Base-by-base conservation (phyloP, 1,140 invertebrate genomes). In the Aradophagus sp. region DNA sequence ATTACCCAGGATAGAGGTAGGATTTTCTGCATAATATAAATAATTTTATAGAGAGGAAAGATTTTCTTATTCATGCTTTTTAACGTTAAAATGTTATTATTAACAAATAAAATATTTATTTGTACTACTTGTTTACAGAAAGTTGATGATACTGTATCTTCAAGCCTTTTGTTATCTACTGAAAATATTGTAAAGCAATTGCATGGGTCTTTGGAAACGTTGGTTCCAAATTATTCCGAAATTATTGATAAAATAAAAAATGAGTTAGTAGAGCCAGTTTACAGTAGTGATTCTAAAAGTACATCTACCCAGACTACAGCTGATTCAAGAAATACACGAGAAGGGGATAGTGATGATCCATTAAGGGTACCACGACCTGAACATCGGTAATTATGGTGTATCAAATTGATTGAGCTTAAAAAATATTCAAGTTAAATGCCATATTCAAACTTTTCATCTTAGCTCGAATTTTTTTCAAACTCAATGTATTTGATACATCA, bases 241-340 rank as follows among this genome's bases (percentile, higher is more conserved):
- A 65, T 88, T 31, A 70, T 87, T 20, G 73, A 83, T 34, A 77
- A 72, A n/a, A 73, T 87, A 36, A 81, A 82, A 35, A 84, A 79
- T 34, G 84, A 88, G 36, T 66, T 89, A n/a, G 26, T 88, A 1
- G 80, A 84, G 1, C 82, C 86, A 11, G 71, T 87, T 29, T 71
- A 71, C 38, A 32, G 5, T 8, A 45, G 14, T 13, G 74, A 10
- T 41, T 58, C 12, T 7, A 27, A 48, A 5, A 74, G 77, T 38
- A 75, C 26, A 11, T 75, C 75, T 8, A 83, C 77, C 1, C 83
- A 84, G 59, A 86, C 83, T 16, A 2, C 42, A 23, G 8, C 32
- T 39, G n/a, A 45, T 35, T 1, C 14, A 14, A 31, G 13, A 36
- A 45, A 55, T 13, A 73, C 13, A n/a, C 17, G 35, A 39, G 12